Evolutionary conservation across 2,888 invertebrate genomes (phyloP).

Genomic region (Agrilus cyanescens): DNA sequence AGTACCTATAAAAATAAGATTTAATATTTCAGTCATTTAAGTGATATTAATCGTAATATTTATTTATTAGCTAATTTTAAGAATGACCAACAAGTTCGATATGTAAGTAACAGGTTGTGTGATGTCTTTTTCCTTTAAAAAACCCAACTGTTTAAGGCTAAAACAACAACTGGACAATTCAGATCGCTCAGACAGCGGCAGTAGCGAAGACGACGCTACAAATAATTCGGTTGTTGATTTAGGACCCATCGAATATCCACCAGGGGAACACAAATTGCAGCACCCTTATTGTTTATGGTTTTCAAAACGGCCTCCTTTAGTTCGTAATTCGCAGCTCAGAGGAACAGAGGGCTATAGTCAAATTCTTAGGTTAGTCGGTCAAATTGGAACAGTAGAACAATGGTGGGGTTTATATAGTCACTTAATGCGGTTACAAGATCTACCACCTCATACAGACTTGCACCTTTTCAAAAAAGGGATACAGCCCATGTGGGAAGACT

Average conservation of each 20-base stretch:
- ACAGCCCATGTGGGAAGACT: constrained; percentile 99
- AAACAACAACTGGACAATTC: constrained; percentile 39
- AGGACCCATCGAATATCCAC: constrained; percentile 60
- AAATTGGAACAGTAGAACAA: constrained; percentile 88
- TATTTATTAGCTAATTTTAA: not conserved
- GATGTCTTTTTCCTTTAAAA: constrained; percentile 5
- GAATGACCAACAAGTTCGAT: constrained; percentile 3
- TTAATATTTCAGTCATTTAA: no score
- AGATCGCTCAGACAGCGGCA: constrained; percentile 50
- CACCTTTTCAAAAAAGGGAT: constrained; percentile 97
- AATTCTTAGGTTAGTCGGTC: constrained; percentile 78
- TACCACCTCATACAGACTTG: constrained; percentile 84
- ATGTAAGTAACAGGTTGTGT: not conserved
- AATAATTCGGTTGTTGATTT: constrained; percentile 34
- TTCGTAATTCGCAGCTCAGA: constrained; percentile 32
- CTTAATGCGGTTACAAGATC: constrained; percentile 76
- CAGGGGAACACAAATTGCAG: constrained; percentile 84
- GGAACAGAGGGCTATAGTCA: constrained; percentile 46
- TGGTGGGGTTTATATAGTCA: constrained; percentile 96
- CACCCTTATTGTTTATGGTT: constrained; percentile 88
- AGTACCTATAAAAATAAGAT: no score
- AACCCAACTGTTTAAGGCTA: constrained; percentile 16
- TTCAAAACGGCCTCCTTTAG: constrained; percentile 29
- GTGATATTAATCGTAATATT: no score
- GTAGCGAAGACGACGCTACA: constrained; percentile 51